Evolutionary conservation across 2,888 invertebrate species (phyloP).

Genomic region (Megaustenia siamemsis): DNA sequence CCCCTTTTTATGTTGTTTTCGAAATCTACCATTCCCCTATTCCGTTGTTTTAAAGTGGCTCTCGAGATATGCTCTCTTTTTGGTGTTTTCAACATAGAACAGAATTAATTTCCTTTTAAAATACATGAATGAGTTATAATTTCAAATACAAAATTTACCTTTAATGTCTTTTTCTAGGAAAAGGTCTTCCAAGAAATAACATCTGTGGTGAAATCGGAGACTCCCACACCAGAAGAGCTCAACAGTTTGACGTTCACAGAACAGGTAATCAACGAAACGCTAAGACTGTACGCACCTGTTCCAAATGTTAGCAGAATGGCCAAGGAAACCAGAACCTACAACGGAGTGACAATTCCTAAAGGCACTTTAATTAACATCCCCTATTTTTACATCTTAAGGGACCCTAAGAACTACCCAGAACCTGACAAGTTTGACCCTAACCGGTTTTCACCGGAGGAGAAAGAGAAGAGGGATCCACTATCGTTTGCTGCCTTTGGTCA

Average conservation of each 20-base stretch:
- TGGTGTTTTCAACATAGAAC: too few relatives aligned
- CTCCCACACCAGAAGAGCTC: slow-evolving; percentile 11
- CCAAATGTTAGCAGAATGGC: slow-evolving; percentile 31
- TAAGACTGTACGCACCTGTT: slow-evolving; percentile 3
- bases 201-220: not conserved
- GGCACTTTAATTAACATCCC: not conserved
- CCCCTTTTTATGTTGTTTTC: too few relatives aligned
- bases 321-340: slow-evolving; percentile 27
- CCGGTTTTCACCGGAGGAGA: slow-evolving; percentile 28
- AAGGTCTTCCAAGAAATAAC: slow-evolving; percentile 17
- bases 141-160: too few relatives aligned
- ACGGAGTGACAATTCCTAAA: slow-evolving; percentile 24
- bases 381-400: not conserved
- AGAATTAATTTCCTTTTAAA: too few relatives aligned
- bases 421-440: slow-evolving; percentile 35
- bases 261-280: slow-evolving; percentile 12
- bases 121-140: too few relatives aligned
- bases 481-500: slow-evolving; percentile 30
- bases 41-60: too few relatives aligned
- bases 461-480: not conserved
- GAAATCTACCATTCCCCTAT: too few relatives aligned
- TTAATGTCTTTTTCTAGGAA: too few relatives aligned
- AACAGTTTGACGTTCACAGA: not conserved
- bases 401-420: slow-evolving; percentile 7
- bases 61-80: too few relatives aligned